These are phyloP conservation scores for Ceuthmochares aereus DNA, from an alignment of 2,113 vertebrate species.

Conservation along the genomic window DNA sequence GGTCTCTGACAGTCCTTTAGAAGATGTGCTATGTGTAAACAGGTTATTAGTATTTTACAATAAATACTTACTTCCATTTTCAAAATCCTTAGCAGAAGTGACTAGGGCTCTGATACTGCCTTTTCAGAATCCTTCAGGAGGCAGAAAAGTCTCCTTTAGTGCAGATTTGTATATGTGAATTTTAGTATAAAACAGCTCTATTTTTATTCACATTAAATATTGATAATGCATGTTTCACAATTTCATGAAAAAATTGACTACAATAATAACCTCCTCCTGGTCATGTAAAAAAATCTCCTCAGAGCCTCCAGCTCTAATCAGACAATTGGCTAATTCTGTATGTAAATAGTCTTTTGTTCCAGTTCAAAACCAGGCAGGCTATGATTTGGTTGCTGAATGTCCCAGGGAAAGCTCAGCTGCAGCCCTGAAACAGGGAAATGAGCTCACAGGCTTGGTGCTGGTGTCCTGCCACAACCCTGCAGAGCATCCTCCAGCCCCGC, in stretches of 20 bases:
- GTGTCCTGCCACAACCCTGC: not conserved
- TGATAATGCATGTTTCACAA: slow-evolving; percentile 23
- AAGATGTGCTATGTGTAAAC: not conserved
- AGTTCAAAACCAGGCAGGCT: not conserved
- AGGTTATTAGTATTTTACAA: not conserved
- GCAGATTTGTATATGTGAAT: slow-evolving; percentile 17
- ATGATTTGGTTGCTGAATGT: not conserved
- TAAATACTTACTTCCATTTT: slow-evolving; percentile 27
- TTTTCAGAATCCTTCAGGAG: slow-evolving; percentile 15
- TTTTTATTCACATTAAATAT: slow-evolving; percentile 50
- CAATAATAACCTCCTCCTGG: not conserved
- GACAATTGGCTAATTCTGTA: not conserved
- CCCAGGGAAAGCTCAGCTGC: not conserved
- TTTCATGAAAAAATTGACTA: not conserved
- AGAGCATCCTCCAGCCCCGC: not conserved
- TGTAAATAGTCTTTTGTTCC: not conserved
- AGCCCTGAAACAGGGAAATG: not conserved
- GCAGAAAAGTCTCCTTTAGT: not conserved
- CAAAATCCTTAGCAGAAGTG: not conserved
- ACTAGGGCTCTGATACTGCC: not conserved
- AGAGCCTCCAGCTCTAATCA: not conserved
- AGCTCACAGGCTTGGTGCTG: not conserved
- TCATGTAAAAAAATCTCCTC: not conserved
- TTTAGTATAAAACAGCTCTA: slow-evolving; percentile 30
- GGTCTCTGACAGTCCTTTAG: not conserved